Conservation (phyloP, 2,888 invertebrate species). For the Boloria selene region DNA sequence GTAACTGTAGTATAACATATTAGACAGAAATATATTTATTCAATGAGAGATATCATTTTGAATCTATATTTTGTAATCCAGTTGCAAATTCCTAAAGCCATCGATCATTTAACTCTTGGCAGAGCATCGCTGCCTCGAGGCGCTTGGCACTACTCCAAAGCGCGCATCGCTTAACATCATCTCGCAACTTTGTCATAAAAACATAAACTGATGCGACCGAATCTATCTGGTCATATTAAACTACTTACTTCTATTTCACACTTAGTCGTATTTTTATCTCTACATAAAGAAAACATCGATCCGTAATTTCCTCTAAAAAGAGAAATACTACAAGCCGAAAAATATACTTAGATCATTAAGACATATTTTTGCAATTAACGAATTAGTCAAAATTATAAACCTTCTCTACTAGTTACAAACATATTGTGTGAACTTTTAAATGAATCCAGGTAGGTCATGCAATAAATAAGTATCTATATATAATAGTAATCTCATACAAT, state of each 20-base stretch:
- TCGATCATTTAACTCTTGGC: constrained; percentile 49
- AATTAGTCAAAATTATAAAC: too few relatives aligned
- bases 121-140: constrained; percentile 42
- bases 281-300: too few relatives aligned
- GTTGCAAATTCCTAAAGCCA: constrained; percentile 45
- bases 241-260: constrained; percentile 1
- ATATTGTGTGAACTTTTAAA: too few relatives aligned
- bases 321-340: too few relatives aligned
- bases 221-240: constrained; percentile 6
- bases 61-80: constrained; percentile 41
- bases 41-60: constrained; percentile 5
- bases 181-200: constrained; percentile 36
- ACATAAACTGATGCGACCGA: constrained; percentile 15
- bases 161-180: constrained; percentile 41
- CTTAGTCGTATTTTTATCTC: background rate
- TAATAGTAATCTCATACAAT: too few relatives aligned
- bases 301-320: too few relatives aligned
- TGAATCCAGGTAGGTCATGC: too few relatives aligned
- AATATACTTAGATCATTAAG: too few relatives aligned
- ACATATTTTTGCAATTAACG: too few relatives aligned
- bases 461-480: too few relatives aligned
- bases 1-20: background rate
- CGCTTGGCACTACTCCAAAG: constrained; percentile 46
- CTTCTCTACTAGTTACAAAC: too few relatives aligned
- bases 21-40: background rate